Evolutionary conservation across 2,888 invertebrate species (phyloP).

Genomic region (Eulithis prunata): DNA sequence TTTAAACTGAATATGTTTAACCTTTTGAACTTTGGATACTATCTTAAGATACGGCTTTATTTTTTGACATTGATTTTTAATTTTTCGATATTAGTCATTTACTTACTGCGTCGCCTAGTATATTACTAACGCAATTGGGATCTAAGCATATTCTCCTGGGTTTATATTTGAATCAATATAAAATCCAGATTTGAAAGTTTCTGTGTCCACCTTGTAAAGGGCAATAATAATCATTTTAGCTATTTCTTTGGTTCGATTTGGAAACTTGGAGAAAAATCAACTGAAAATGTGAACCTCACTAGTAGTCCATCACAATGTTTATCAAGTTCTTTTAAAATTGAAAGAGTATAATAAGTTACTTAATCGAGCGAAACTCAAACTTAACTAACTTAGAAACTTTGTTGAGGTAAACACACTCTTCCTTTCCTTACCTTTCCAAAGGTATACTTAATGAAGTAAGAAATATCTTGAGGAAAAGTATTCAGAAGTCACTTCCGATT

Average conservation of each 20-base stretch:
- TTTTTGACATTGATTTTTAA: too few species aligned
- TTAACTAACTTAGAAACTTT: slow-evolving; percentile 22
- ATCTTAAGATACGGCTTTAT: neutral
- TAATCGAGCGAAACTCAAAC: slow-evolving; percentile 32
- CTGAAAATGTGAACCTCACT: neutral
- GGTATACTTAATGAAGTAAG: slow-evolving; percentile 6
- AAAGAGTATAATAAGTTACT: slow-evolving; percentile 8
- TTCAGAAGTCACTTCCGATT: too few species aligned
- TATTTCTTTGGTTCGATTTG: neutral
- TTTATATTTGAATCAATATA: too few species aligned
- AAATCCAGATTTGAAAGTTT: too few species aligned
- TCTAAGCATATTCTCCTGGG: too few species aligned
- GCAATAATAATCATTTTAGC: too few species aligned
- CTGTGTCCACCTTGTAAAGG: too few species aligned
- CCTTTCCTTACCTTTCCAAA: slow-evolving; percentile 17
- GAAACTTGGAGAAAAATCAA: neutral
- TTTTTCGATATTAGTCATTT: too few species aligned
- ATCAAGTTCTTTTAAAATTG: slow-evolving; percentile 13
- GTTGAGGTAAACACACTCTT: slow-evolving; percentile 12
- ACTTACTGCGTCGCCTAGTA: too few species aligned
- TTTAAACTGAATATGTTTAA: too few species aligned
- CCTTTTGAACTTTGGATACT: neutral
- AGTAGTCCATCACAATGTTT: neutral
- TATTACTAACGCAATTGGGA: too few species aligned
- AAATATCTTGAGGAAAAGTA: too few species aligned